Percentiles rank a stretch among this genome's conserved stretches.
These are phyloP conservation scores for Daboia siamensis DNA, from an alignment of 2,113 vertebrate genomes.

Conservation along the genomic window DNA sequence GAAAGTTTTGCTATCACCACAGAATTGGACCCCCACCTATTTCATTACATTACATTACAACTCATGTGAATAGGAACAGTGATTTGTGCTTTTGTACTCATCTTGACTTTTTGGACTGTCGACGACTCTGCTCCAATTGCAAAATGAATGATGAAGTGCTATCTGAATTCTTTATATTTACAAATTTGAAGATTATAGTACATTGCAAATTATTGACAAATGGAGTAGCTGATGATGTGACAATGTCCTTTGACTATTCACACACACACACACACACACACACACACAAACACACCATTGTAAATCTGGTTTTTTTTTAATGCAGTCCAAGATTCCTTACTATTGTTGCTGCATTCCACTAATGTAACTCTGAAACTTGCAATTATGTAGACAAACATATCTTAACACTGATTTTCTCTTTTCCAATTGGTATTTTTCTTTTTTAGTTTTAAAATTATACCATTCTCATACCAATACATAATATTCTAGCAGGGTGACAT, in stretches of 20 bases:
- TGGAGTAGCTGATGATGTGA: background rate
- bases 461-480: background rate
- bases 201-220: background rate
- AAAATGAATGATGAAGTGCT: background rate
- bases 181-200: background rate
- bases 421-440: background rate
- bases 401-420: background rate
- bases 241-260: background rate
- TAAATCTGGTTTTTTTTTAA: background rate
- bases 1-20: background rate
- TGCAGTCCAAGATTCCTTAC: background rate
- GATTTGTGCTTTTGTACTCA: background rate
- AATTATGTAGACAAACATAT: background rate
- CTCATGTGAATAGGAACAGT: background rate
- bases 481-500: background rate
- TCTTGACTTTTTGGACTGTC: background rate
- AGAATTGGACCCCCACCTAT: background rate
- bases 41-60: background rate
- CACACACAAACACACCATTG: background rate
- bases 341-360: background rate
- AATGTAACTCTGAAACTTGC: background rate
- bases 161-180: background rate
- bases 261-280: background rate
- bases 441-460: background rate
- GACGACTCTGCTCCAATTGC: background rate